Base-by-base conservation (phyloP, 2,113 vertebrate species). In the Lycocorax pyrrhopterus region DNA sequence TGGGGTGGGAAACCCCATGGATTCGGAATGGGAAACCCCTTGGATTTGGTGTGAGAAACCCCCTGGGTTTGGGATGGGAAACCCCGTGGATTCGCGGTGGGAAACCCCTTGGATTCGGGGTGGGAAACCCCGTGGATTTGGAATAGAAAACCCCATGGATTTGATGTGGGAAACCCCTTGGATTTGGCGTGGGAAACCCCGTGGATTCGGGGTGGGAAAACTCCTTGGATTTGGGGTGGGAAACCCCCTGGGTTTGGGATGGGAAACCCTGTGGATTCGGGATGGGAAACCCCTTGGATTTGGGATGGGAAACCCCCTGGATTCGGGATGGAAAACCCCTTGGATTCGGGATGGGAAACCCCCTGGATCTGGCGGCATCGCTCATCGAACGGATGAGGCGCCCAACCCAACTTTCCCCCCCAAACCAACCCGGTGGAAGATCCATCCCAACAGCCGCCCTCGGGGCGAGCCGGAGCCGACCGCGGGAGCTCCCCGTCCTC, bases 331-430 rank as follows among this genome's bases (percentile, higher is more conserved):
- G 26, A 5, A 2, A 47, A 32, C 2, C 8, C 7, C 6, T 1
- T 4, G 46, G 25, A 11, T 14, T 19, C 9, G 51, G 23, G 33
- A 5, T 12, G 10, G 25, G 1, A 47, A 32, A 17, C 1, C 8
- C 7, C 39, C 12, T 11, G 39, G 41, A 46, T 6, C 11, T 4
- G 33, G 4, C 2, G 27, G n/a, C 6, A 30, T 37, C 13, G 3
- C 58, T 10, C 56, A 4, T n/a, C n/a, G n/a, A 60, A 8, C 0
- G 6, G 4, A 13, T 0, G 3, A 51, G 1, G 0, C 2, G n/a
- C n/a, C n/a, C n/a, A 27, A 63, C 23, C 30, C 46, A 16, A 41
- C 4, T 5, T 10, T 8, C 30, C 37, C 60, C 60, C 60, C 23
- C 10, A 60, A 39, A 14, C 29, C 58, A 33, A 5, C 56, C 16